Evolutionary conservation across 2,797 vertebrate genomes (phyloP).

Genomic region (Macropodus opercularis): DNA sequence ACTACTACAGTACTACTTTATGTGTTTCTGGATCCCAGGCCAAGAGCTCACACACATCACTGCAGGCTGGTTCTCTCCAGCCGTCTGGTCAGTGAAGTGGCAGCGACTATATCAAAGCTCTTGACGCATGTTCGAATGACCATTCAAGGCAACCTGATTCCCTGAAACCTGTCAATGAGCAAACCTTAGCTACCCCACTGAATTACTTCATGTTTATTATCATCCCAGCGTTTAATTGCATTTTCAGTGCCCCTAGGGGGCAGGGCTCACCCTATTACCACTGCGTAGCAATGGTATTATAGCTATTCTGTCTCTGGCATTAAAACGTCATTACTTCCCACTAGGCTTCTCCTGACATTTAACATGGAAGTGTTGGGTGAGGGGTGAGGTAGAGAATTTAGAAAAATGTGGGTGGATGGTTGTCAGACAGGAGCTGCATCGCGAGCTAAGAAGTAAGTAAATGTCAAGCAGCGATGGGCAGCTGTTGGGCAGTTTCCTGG

Average conservation of each 20-base stretch:
- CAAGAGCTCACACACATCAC: not conserved
- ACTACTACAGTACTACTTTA: slow-evolving; percentile 43
- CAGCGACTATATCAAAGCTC: slow-evolving; percentile 25
- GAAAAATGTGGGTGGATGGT: slow-evolving; percentile 9
- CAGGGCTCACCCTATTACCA: slow-evolving; percentile 33
- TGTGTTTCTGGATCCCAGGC: slow-evolving; percentile 6
- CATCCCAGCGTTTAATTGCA: slow-evolving; percentile 60
- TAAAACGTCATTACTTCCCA: slow-evolving; percentile 55
- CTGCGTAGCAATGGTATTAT: slow-evolving; percentile 39
- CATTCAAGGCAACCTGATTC: slow-evolving; percentile 10
- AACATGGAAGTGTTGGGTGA: slow-evolving; percentile 6
- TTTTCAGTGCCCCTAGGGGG: slow-evolving; percentile 33
- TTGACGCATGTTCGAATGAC: slow-evolving; percentile 27
- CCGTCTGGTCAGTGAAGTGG: not conserved
- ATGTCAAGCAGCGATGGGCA: slow-evolving; percentile 45
- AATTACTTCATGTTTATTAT: slow-evolving; percentile 57
- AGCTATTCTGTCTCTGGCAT: slow-evolving; percentile 49
- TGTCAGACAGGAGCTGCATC: slow-evolving; percentile 50
- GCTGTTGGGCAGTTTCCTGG: slow-evolving; percentile 47
- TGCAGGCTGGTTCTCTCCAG: not conserved
- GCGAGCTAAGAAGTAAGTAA: slow-evolving; percentile 33
- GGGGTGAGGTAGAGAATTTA: not conserved
- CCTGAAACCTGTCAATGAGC: slow-evolving; percentile 16
- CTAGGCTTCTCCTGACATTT: slow-evolving; percentile 69
- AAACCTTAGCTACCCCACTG: slow-evolving; percentile 22